A percentile compares a stretch with the other conserved stretches of the same genome.
These are phyloP conservation scores for Dyspetes luteomarginatus DNA, from an alignment of 2,888 invertebrate species.

Conservation along the genomic window DNA sequence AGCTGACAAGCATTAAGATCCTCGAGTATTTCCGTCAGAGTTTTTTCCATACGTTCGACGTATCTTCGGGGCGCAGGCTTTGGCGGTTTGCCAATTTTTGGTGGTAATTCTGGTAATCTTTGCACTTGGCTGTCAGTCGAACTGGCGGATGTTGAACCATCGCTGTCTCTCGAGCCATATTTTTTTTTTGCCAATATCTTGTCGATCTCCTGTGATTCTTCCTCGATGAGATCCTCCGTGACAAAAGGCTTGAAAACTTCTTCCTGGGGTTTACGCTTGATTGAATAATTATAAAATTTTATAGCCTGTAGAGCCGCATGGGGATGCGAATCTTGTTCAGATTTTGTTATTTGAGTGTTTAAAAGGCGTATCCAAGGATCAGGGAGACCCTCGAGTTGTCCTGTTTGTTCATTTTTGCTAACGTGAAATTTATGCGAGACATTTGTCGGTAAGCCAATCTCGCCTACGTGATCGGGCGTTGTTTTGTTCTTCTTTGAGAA, in stretches of 20 bases:
- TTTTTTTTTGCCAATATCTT: slow-evolving; percentile 90
- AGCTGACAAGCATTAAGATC: slow-evolving; percentile 73
- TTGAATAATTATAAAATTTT: slow-evolving; percentile 94
- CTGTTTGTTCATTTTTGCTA: slow-evolving; percentile 91
- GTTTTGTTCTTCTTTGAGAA: slow-evolving; percentile 80
- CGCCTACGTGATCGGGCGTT: slow-evolving; percentile 84
- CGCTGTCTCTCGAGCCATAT: slow-evolving; percentile 73
- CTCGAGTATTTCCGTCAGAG: slow-evolving; percentile 78
- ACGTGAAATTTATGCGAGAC: slow-evolving; percentile 95
- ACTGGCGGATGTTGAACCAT: slow-evolving; percentile 75
- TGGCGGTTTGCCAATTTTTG: slow-evolving; percentile 77
- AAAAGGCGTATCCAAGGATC: slow-evolving; percentile 92
- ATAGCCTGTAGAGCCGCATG: slow-evolving; percentile 95
- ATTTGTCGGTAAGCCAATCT: slow-evolving; percentile 93
- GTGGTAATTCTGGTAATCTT: slow-evolving; percentile 77
- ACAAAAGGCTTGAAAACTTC: slow-evolving; percentile 90
- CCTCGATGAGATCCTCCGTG: slow-evolving; percentile 91
- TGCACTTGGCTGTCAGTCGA: slow-evolving; percentile 75
- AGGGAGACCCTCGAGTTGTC: slow-evolving; percentile 94
- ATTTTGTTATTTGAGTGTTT: slow-evolving; percentile 92
- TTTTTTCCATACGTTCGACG: slow-evolving; percentile 74
- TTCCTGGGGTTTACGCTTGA: slow-evolving; percentile 90
- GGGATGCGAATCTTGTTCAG: slow-evolving; percentile 95
- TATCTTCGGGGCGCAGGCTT: slow-evolving; percentile 77
- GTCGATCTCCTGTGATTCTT: slow-evolving; percentile 93